phyloP scores from a whole-genome alignment of 2,113 vertebrate species.

The Apus apus region DNA sequence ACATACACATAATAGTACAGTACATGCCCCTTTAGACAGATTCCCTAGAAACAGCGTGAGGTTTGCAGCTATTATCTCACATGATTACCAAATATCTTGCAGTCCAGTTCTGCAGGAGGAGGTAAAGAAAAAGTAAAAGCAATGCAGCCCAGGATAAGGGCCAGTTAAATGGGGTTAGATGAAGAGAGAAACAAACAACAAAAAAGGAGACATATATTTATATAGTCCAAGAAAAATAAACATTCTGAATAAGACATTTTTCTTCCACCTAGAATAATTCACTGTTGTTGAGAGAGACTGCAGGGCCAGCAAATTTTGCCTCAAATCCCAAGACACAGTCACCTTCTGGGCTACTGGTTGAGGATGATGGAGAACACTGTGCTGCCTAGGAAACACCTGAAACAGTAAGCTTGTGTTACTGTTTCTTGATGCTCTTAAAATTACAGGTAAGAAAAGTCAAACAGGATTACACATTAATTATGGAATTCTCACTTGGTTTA shows the following conservation, averaged over 20 bases:
- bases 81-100: rapidly evolving
- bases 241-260: not conserved
- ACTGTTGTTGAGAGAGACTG: rapidly evolving
- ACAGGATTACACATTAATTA: not conserved
- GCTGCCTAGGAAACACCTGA: not conserved
- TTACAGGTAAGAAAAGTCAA: not conserved
- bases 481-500: not conserved
- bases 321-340: too few relatives aligned
- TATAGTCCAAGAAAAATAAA: not conserved
- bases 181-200: too few relatives aligned
- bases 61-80: not conserved
- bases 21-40: rapidly evolving
- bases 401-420: rapidly evolving
- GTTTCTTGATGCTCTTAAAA: not conserved
- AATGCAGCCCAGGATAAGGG: not conserved
- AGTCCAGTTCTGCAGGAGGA: not conserved
- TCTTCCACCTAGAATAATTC: not conserved
- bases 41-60: too few relatives aligned
- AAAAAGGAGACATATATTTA: rapidly evolving
- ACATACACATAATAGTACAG: rapidly evolving
- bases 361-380: not conserved
- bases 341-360: too few relatives aligned
- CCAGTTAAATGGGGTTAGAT: not conserved
- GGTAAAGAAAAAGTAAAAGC: too few relatives aligned
- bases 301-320: not conserved